Conservation (phyloP, 1,140 invertebrate genomes). For the Glossosoma conforme region DNA sequence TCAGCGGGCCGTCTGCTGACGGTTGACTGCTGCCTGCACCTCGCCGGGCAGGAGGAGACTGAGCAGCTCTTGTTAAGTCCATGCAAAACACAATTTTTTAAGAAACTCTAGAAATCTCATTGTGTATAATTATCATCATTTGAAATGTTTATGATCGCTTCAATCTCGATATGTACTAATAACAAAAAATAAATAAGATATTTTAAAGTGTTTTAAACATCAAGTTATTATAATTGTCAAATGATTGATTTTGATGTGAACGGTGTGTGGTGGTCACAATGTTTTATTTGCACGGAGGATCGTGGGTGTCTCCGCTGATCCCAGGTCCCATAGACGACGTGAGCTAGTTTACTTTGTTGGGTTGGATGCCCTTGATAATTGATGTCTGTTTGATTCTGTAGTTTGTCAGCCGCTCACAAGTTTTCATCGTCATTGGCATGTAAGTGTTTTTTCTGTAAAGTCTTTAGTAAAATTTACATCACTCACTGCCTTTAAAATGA, state of each 20-base stretch:
- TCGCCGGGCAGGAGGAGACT: constrained; percentile 5
- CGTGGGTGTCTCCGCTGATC: background rate
- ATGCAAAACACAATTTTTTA: constrained; percentile 16
- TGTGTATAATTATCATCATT: constrained; percentile 20
- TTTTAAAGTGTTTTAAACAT: constrained; percentile 24
- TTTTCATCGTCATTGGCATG: constrained; percentile 22
- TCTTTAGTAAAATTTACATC: constrained; percentile 31
- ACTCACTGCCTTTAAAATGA: constrained; percentile 31
- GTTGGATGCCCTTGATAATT: constrained; percentile 18
- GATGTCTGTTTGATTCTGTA: constrained; percentile 20
- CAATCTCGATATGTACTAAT: constrained; percentile 25
- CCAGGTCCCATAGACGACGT: constrained; percentile 13
- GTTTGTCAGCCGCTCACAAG: constrained; percentile 23
- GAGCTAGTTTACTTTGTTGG: constrained; percentile 15
- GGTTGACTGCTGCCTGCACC: too few species aligned
- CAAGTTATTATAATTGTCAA: constrained; percentile 13
- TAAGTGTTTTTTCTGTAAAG: constrained; percentile 31
- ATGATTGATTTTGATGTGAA: constrained; percentile 19
- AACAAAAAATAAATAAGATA: constrained; percentile 22
- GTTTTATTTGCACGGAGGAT: constrained; percentile 5
- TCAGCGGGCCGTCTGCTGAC: background rate
- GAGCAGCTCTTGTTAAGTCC: constrained; percentile 20
- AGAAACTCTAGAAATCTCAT: constrained; percentile 20
- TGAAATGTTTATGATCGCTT: constrained; percentile 24
- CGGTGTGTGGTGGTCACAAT: constrained; percentile 11